Base-by-base conservation (phyloP, 2,797 vertebrate species). In the Megaceryle alcyon region DNA sequence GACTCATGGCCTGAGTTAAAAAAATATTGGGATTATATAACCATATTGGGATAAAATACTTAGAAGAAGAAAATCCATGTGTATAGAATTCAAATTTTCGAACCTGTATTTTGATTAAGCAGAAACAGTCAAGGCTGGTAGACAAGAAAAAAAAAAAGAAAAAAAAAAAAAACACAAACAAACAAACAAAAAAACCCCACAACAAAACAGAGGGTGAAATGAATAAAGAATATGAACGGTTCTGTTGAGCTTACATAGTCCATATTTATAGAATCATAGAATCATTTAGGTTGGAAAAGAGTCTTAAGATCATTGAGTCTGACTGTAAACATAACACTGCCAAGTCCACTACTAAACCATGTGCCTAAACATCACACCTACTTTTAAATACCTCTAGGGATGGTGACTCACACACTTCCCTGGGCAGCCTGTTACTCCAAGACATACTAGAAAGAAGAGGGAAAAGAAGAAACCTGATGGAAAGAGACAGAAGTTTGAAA, bases 341-440 rank as follows among this genome's bases (percentile, higher is more conserved):
- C 28, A 64, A 68, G n/a, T 17, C 20, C 33, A 77, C 4, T 29
- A 56, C 46, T 65, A 48, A 83, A 29, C 23, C 26, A 8, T 20
- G 59, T 20, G 29, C 49, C 7, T 51, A 13, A 60, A 29, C 35
- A 33, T 5, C 0, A 1, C 1, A 2, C 28, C 25, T 60, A 37
- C 33, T 73, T 64, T 48, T 39, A 70, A 89, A 49, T 33, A 66
- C 4, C 6, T 65, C 41, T 20, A 66, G n/a, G 25, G 6, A 33
- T 46, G n/a, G 29, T 29, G 49, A 51, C 12, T 54, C 25, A 4
- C 39, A 8, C 23, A 13, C 43, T 64, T 49, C 21, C 8, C 39
- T 43, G 39, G 8, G 19, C 20, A 71, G 22, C 11, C 26, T 51
- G 3, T 25, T n/a, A 26, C 19, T 65, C 17, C 19, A 51, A 51